Evolutionary conservation across 2,797 vertebrate genomes (phyloP), one percentile per base, ranked within the genome.

Genomic region (Scolopax rusticola): DNA sequence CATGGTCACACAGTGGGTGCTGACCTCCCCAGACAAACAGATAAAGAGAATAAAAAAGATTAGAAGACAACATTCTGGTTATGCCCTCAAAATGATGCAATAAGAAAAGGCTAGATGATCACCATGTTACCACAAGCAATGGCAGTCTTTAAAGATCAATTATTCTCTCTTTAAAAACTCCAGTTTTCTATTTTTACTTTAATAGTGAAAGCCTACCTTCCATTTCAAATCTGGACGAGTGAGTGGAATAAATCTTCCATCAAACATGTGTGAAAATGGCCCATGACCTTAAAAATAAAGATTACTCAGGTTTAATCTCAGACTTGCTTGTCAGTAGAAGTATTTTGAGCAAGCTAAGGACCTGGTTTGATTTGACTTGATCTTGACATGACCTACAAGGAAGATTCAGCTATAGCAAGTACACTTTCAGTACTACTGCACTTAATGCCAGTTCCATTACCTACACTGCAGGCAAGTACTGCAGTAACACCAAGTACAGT

Each of bases 261-360:
- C 99, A 96, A 99, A 99, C 99, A 99, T 98, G 84, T 99, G 99
- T 70, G 99, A 99, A 97, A 99, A 99, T 11, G 99, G 99, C 4
- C 99, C 99, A 57, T 99, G 99, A 97, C 99, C 99, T 99, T 97
- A 80, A 98, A 95, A 93, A 90, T 30, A 96, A 96, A 96, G 87
- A 93, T 95, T 57, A 73, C 41, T 87, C 8, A 89, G 53, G 36
- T 76, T 92, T 71, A 87, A 64, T 47, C 40, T 64, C 40, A 84
- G 41, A 91, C 11, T n/a, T 0, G 7, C 13, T 0, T 84, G 63
- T 25, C 67, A 84, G 36, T 4, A 87, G 82, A 84, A 71, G 19
- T 13, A 50, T 45, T 45, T 20, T 54, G 13, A 81, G 53, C 27
- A 78, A 85, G 33, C 3, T 40, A 53, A 85, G 24, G 7, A 79